phyloP scores from a whole-genome alignment of 2,888 invertebrate genomes.

The Lithodes maja region DNA sequence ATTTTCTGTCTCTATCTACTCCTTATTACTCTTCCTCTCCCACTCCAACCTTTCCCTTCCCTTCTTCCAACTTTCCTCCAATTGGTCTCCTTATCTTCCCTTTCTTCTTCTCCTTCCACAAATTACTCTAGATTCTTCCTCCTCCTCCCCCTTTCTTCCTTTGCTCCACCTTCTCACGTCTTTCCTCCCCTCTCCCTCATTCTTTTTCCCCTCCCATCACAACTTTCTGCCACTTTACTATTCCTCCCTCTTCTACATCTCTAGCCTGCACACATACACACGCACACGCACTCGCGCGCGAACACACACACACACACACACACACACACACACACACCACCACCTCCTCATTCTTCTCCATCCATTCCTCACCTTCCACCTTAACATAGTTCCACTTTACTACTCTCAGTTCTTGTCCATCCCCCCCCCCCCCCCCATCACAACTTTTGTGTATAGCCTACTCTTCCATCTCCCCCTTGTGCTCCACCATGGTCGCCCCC shows the following conservation, averaged over 20 bases:
- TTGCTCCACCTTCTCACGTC: background rate
- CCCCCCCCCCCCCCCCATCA: background rate
- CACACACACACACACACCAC: background rate
- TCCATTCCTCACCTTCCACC: constrained; percentile 16
- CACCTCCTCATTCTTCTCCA: background rate
- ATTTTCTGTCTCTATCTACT: background rate
- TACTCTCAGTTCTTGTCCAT: background rate
- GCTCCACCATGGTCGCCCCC: background rate
- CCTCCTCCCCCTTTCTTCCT: background rate
- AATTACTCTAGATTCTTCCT: background rate
- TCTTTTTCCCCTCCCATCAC: background rate
- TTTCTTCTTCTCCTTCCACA: background rate
- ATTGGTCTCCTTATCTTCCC: background rate
- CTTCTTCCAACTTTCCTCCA: background rate
- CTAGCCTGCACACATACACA: too few species aligned
- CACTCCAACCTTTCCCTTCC: background rate
- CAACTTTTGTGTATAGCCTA: background rate
- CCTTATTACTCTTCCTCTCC: constrained; percentile 7
- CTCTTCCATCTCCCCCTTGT: background rate
- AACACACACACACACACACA: too few species aligned
- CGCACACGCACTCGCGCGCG: too few species aligned
- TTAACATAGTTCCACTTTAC: too few species aligned
- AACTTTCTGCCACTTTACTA: background rate
- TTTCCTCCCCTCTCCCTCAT: background rate
- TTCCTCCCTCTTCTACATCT: background rate